Evolutionary conservation across 2,113 vertebrate genomes (phyloP).

Genomic region (Hyperopisus bebe): DNA sequence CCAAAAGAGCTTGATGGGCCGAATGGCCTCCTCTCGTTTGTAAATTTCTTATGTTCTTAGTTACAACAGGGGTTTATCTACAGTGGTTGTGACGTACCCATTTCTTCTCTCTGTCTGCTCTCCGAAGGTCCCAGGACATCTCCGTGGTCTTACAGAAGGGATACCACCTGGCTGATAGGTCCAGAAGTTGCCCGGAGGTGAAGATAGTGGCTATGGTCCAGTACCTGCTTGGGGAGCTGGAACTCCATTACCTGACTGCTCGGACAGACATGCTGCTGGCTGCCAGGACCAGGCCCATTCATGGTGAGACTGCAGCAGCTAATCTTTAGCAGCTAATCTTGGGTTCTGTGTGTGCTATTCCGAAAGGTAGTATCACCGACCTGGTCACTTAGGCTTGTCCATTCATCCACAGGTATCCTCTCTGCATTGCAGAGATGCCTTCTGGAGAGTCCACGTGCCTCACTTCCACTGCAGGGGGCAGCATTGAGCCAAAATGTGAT

Average conservation of each 20-base stretch:
- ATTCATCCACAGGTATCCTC: conserved; percentile 59
- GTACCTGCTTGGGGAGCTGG: conserved; percentile 59
- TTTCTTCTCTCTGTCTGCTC: background rate
- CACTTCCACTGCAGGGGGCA: conserved; percentile 37
- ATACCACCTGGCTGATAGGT: background rate
- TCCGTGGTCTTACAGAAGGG: conserved; percentile 36
- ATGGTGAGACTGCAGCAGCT: conserved; percentile 50
- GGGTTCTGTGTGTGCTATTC: background rate
- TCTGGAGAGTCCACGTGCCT: conserved; percentile 54
- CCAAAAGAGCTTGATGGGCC: too few relatives aligned
- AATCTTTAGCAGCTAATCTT: background rate
- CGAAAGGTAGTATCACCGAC: background rate
- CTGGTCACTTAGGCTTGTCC: background rate
- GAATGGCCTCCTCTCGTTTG: too few relatives aligned
- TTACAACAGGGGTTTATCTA: background rate
- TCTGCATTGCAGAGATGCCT: conserved; percentile 69
- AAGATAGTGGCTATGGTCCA: conserved; percentile 44
- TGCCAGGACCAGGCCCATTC: conserved; percentile 64
- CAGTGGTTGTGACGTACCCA: background rate
- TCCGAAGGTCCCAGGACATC: conserved; percentile 48
- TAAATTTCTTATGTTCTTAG: background rate
- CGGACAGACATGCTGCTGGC: conserved; percentile 65
- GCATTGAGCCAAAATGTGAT: conserved; percentile 40
- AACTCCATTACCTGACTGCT: conserved; percentile 62
- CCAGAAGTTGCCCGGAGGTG: background rate